Evolutionary conservation across 2,888 invertebrate genomes (phyloP).

Genomic region (Tanypteryx hageni): DNA sequence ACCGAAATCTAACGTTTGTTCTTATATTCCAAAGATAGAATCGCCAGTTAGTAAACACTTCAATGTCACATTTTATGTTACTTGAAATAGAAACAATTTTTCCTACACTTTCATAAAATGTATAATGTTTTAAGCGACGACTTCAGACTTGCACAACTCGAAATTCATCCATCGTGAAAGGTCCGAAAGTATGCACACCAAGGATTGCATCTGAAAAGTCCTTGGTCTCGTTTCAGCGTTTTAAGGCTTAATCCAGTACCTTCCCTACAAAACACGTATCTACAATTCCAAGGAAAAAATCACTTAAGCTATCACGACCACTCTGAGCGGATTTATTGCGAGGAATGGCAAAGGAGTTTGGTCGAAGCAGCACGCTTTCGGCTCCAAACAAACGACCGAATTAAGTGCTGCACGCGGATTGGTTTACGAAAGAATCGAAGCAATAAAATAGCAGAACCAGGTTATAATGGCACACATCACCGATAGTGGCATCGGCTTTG

Average conservation of each 20-base stretch:
- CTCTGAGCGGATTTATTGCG: constrained; percentile 26
- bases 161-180: constrained; percentile 17
- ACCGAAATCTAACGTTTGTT: too few species aligned
- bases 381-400: background rate
- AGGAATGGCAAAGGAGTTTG: background rate
- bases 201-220: constrained; percentile 36
- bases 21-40: too few species aligned
- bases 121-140: too few species aligned
- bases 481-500: too few species aligned
- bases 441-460: too few species aligned
- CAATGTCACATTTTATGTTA: too few species aligned
- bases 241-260: constrained; percentile 34
- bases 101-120: too few species aligned
- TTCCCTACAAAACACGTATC: constrained; percentile 30
- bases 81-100: too few species aligned
- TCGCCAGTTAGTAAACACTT: too few species aligned
- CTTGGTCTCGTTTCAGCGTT: constrained; percentile 54
- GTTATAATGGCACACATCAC: too few species aligned
- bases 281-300: background rate
- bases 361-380: background rate
- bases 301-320: constrained; percentile 35
- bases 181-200: constrained; percentile 5
- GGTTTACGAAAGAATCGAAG: too few species aligned
- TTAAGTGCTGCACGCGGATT: too few species aligned
- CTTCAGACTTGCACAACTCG: background rate